These are phyloP conservation scores for Monoplex corrugatus DNA, from an alignment of 2,888 invertebrate genomes.

Conservation along the genomic window DNA sequence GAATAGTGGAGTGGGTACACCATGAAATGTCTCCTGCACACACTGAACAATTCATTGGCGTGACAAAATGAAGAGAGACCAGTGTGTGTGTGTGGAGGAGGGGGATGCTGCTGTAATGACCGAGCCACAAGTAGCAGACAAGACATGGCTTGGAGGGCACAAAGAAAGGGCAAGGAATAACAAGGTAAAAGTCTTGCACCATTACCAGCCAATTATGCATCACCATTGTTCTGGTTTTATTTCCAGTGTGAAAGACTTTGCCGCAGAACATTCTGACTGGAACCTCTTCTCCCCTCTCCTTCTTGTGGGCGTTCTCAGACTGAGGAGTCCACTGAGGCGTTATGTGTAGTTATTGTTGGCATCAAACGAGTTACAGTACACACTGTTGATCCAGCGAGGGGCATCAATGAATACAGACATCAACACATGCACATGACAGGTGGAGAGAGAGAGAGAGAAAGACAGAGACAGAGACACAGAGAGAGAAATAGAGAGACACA, in stretches of 20 bases:
- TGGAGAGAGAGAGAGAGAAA: too few relatives aligned
- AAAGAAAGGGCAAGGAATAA: conserved; percentile 39
- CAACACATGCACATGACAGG: too few relatives aligned
- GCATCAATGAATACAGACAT: too few relatives aligned
- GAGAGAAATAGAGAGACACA: too few relatives aligned
- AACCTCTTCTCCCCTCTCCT: background rate
- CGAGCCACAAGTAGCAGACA: conserved; percentile 9
- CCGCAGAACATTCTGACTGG: background rate
- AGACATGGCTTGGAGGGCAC: conserved; percentile 16
- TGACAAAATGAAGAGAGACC: background rate
- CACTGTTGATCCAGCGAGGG: too few relatives aligned
- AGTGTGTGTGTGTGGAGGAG: background rate
- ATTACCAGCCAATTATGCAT: conserved; percentile 46
- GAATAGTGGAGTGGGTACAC: too few relatives aligned
- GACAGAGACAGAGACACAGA: too few relatives aligned
- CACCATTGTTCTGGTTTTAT: conserved; percentile 32
- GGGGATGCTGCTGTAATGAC: conserved; percentile 30
- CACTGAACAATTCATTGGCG: background rate
- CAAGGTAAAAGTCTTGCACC: conserved; percentile 27
- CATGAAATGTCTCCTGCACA: background rate
- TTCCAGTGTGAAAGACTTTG: conserved; percentile 11
- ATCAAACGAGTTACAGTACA: too few relatives aligned
- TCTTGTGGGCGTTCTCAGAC: background rate
- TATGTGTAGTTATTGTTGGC: too few relatives aligned
- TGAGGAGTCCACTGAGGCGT: too few relatives aligned